Base-by-base conservation (phyloP, 2,113 vertebrate genomes). In the Myodes glareolus region DNA sequence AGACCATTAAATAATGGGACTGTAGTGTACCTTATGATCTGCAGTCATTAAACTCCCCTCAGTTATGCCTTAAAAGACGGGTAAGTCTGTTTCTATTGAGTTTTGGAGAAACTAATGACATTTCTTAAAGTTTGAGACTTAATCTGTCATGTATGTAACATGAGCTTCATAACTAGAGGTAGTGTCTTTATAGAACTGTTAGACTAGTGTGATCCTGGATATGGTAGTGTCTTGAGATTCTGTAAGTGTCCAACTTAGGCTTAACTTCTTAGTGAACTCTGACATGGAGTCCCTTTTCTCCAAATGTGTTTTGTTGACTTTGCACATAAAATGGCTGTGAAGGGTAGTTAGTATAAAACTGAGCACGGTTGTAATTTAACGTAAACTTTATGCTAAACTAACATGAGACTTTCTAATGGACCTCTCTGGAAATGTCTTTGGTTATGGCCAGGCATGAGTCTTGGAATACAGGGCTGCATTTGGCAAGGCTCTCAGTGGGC, bases 331-430 rank as follows among this genome's bases (percentile, higher is more conserved):
- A 82, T 92, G 27, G 63, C 80, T 93, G 33, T 86, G 65, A 90
- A 94, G 82, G 36, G 9, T 89, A 47, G 55, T 96, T 92, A 96
- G 70, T 94, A 39, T 63, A 84, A 77, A 92, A 93, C 42, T 67
- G 42, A 86, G 9, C 33, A 68, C 3, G 4, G 0, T 29, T 65
- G 16, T 77, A n/a, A 27, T 63, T 55, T 90, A 85, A 80, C 67
- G 81, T 89, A 39, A 91, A 33, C 29, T 94, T 94, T 67, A 72
- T 72, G 70, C 16, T n/a, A 72, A n/a, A 72, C 36, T 72, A 72
- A n/a, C 67, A 73, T 67, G 65, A 95, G 31, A 86, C 89, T 85
- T 61, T 42, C 23, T 27, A 88, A 65, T 39, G 55, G 39, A 50
- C 17, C 14, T 81, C 94, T 87, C 50, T 73, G 12, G 42, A 39